A percentile compares a stretch with the other conserved stretches of the same genome.
phyloP scores from a whole-genome alignment of 2,888 invertebrate genomes.

The Sminthurides aquaticus region DNA sequence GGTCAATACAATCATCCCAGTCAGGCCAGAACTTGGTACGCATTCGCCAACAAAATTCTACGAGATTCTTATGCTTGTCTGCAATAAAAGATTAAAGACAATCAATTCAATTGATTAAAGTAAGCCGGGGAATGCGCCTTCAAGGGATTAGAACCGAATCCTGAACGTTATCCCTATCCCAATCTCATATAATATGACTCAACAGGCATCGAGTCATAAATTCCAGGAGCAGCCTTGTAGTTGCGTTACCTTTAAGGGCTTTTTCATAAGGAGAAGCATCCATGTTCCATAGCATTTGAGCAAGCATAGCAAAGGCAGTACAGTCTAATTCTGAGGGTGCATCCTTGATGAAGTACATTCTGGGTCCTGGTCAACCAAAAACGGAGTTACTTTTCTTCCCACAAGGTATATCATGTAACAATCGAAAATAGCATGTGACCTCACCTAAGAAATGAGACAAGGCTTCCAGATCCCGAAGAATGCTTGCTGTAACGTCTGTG shows the following conservation, averaged over 20 bases:
- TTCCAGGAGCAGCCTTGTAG: background rate
- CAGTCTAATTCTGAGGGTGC: slow-evolving; percentile 38
- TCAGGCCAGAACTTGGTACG: slow-evolving; percentile 36
- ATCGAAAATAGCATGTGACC: too few species aligned
- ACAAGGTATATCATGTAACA: background rate
- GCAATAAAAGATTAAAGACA: background rate
- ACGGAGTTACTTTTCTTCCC: background rate
- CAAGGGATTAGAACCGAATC: background rate
- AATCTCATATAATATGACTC: background rate
- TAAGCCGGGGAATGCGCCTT: background rate
- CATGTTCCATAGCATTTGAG: slow-evolving; percentile 42
- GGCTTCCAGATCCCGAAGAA: slow-evolving; percentile 27
- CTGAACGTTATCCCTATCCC: background rate
- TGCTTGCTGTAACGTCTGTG: slow-evolving; percentile 30
- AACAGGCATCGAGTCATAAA: background rate
- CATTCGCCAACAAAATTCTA: slow-evolving; percentile 39
- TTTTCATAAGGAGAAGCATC: slow-evolving; percentile 35
- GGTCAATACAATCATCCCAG: slow-evolving; percentile 37
- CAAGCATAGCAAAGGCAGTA: slow-evolving; percentile 41
- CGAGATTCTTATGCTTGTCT: slow-evolving; percentile 29
- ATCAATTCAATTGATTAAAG: background rate
- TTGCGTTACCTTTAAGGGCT: slow-evolving; percentile 28
- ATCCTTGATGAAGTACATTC: slow-evolving; percentile 31
- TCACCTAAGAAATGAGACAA: slow-evolving; percentile 35
- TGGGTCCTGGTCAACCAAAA: slow-evolving; percentile 24